Base-by-base conservation (phyloP, 2,888 invertebrate species). In the Ommatoiulus sabulosus region DNA sequence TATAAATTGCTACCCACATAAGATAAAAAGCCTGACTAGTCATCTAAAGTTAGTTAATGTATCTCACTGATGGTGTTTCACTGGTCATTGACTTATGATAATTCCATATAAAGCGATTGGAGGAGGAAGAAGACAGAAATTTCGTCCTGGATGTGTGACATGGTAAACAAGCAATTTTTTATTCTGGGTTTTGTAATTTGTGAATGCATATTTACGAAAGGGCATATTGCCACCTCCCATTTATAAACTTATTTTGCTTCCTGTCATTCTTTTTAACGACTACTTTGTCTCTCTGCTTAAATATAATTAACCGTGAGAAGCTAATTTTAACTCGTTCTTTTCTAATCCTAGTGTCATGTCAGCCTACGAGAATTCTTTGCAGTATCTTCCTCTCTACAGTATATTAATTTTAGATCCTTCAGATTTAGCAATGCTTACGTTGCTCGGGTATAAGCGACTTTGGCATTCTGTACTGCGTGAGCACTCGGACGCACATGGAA, bases 331-430 rank as follows among this genome's bases (percentile, higher is more conserved):
- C 63, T 20, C 48, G 48, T 48, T 20, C 63, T 63, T 63, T 63
- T 63, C 63, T 63, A 63, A 63, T 63, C 63, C 63, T 63, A 63
- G 63, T 63, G 63, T 63, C 20, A 8, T 20, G 63, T 63, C 5
- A 63, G 15, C 63, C 63, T 63, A 57, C 57, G 63, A 20, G 63
- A 63, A 63, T 63, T 63, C 63, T 63, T 63, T 20, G 63, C 63
- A 63, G 63, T 63, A 20, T 63, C 20, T 63, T 63, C 63, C 63
- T 63, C 63, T 63, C 63, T 4, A 35, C 35, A 35, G 35, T 35
- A 63, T 63, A 63, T 63, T 63, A 63, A 63, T 63, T 63, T 63
- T 63, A 63, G 63, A 63, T 7, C 63, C 63, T 63, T 63, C 63
- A 63, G 20, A 63, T 63, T 63, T 63, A 63, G 63, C 20, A 4